Conservation (phyloP, 2,888 invertebrate genomes). For the Tipula lateralis region DNA sequence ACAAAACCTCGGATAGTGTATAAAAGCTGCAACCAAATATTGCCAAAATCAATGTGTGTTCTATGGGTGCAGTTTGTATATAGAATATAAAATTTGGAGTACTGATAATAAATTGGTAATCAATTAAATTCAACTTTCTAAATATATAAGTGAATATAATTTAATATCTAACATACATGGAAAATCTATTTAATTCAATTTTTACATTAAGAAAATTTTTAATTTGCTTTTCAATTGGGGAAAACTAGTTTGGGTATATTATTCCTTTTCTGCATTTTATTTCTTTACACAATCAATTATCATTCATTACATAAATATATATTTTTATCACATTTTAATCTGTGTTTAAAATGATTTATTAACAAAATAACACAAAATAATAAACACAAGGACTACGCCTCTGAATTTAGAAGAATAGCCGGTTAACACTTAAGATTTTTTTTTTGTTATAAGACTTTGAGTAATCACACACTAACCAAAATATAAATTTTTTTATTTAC, state of each 20-base stretch:
- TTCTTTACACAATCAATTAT: background rate
- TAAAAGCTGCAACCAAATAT: background rate
- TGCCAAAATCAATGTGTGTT: background rate
- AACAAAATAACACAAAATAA: background rate
- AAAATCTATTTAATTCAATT: background rate
- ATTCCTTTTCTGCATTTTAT: slow-evolving; percentile 2
- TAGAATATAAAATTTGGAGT: background rate
- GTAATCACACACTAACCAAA: background rate
- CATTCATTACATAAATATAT: background rate
- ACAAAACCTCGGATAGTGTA: background rate
- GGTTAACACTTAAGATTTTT: background rate
- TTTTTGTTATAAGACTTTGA: background rate
- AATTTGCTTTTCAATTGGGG: background rate
- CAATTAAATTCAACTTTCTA: background rate
- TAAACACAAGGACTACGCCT: slow-evolving; percentile 4
- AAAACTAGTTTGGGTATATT: background rate
- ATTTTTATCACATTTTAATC: background rate
- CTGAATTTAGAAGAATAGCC: slow-evolving; percentile 11
- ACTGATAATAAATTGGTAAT: background rate
- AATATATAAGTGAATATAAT: background rate
- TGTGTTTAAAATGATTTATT: background rate
- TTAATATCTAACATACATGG: background rate
- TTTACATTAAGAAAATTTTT: background rate
- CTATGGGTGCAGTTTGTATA: background rate
- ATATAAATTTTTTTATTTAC: background rate